Evolutionary conservation across 2,797 vertebrate species (phyloP).

Genomic region (Gadopsis marmoratus): DNA sequence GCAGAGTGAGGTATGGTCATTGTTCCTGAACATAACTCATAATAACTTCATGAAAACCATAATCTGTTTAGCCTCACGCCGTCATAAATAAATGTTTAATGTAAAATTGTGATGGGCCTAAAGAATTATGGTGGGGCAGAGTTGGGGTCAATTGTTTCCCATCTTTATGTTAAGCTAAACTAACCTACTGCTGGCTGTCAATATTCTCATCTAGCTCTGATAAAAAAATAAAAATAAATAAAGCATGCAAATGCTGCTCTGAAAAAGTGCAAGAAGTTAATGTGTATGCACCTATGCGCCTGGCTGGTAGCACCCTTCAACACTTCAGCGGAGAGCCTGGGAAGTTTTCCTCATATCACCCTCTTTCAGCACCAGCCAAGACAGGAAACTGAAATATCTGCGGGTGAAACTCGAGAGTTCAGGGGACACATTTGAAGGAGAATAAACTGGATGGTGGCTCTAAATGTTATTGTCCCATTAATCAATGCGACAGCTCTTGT

Average conservation of each 20-base stretch:
- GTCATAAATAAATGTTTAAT: not conserved
- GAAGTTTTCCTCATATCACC: constrained; percentile 34
- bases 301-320: not conserved
- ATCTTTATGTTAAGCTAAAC: not conserved
- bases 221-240: not conserved
- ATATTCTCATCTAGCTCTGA: not conserved
- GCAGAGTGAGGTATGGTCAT: no score
- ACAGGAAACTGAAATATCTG: constrained; percentile 48
- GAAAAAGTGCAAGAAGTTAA: not conserved
- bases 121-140: not conserved
- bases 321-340: not conserved
- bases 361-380: constrained; percentile 17
- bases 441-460: constrained; percentile 59
- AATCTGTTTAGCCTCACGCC: not conserved
- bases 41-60: not conserved
- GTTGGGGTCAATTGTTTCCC: no score
- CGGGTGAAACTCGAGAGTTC: constrained; percentile 47
- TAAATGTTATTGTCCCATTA: constrained; percentile 76
- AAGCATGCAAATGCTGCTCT: not conserved
- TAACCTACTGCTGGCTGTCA: not conserved
- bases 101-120: not conserved
- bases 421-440: constrained; percentile 54
- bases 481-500: constrained; percentile 71
- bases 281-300: not conserved
- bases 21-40: not conserved